phyloP scores from a whole-genome alignment of 1,140 invertebrate species.

The Pinna nobilis region DNA sequence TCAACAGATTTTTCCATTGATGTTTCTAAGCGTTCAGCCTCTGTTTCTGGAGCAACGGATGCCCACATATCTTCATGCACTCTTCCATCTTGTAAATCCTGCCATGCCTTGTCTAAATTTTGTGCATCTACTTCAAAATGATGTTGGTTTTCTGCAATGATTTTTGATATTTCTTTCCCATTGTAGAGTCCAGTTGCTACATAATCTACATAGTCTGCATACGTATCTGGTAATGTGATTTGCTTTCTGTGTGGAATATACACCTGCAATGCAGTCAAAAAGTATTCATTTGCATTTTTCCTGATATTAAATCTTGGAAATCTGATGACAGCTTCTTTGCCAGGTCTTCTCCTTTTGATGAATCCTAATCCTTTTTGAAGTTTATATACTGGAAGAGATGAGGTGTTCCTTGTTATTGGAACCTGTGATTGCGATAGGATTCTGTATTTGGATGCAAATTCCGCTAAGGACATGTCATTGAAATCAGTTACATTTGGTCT shows the following conservation, averaged over 20 bases:
- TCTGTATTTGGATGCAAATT: constrained; percentile 19
- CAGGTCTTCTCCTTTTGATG: constrained; percentile 33
- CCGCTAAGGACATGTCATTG: constrained; percentile 17
- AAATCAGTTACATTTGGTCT: constrained; percentile 1
- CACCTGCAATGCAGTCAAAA: too few species aligned
- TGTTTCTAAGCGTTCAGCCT: constrained; percentile 1
- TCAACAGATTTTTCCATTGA: neutral
- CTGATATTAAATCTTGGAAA: constrained; percentile 34
- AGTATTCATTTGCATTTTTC: too few species aligned
- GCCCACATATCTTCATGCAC: constrained; percentile 30
- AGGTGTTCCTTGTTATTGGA: neutral
- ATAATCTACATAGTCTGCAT: too few species aligned
- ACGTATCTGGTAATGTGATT: too few species aligned
- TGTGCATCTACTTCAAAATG: neutral
- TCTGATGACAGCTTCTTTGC: constrained; percentile 20
- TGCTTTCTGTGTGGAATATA: too few species aligned
- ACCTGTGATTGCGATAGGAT: too few species aligned
- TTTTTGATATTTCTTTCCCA: constrained; percentile 6
- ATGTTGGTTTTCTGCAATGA: neutral
- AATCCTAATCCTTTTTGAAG: constrained; percentile 3
- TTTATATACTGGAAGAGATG: constrained; percentile 10
- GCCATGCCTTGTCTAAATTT: neutral
- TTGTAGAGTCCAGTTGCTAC: too few species aligned
- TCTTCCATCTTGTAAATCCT: neutral
- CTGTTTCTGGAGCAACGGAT: constrained; percentile 11